Evolutionary conservation across 2,797 vertebrate species (phyloP).

Genomic region (Enteromius argenteus): DNA sequence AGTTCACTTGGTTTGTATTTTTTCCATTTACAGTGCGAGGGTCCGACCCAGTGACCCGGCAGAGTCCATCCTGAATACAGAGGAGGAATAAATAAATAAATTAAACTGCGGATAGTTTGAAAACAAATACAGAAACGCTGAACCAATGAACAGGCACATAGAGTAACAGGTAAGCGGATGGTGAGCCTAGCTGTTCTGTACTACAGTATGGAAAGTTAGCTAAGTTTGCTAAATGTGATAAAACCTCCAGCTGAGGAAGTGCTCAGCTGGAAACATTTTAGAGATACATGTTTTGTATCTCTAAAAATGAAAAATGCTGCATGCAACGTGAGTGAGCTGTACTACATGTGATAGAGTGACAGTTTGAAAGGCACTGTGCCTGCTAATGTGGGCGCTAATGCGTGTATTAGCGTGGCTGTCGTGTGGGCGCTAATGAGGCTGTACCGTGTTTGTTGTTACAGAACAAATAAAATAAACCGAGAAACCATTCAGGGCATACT

Average conservation of each 20-base stretch:
- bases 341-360: constrained; percentile 30
- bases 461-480: constrained; percentile 23
- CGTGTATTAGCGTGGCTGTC: constrained; percentile 25
- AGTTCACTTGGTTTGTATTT: constrained; percentile 43
- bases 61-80: constrained; percentile 40
- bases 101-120: constrained; percentile 26
- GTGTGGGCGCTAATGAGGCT: constrained; percentile 34
- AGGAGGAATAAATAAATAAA: constrained; percentile 60
- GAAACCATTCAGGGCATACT: not conserved
- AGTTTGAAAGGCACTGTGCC: constrained; percentile 20
- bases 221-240: constrained; percentile 6
- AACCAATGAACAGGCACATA: constrained; percentile 38
- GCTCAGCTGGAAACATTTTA: constrained; percentile 18
- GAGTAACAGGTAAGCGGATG: constrained; percentile 18
- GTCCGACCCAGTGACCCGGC: constrained; percentile 46
- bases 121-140: constrained; percentile 19
- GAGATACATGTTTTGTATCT: not conserved
- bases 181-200: constrained; percentile 5
- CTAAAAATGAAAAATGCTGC: constrained; percentile 3
- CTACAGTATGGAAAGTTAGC: constrained; percentile 1
- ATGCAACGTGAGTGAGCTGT: constrained; percentile 31
- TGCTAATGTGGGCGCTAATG: constrained; percentile 32
- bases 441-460: constrained; percentile 35
- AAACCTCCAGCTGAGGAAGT: not conserved
- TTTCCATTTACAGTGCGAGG: constrained; percentile 44